phyloP scores from a whole-genome alignment of 2,888 invertebrate genomes.

The Aporophyla lueneburgensis region DNA sequence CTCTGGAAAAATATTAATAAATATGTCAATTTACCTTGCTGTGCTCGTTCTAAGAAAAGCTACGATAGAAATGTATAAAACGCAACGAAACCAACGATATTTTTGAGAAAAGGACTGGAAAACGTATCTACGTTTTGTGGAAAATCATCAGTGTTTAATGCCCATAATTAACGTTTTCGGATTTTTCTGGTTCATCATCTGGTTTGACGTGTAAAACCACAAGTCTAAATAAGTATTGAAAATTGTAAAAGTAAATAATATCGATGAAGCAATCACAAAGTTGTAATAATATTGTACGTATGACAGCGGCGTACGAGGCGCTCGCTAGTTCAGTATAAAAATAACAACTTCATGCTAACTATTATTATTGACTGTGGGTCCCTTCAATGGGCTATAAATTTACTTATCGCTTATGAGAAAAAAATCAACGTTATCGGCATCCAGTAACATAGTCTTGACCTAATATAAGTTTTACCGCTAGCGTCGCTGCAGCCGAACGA shows the following conservation, averaged over 20 bases:
- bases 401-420: slow-evolving; percentile 77
- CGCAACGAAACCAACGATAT: neutral
- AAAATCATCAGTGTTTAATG: neutral
- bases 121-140: neutral
- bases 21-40: neutral
- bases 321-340: slow-evolving; percentile 56
- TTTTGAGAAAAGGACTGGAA: neutral
- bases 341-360: slow-evolving; percentile 60
- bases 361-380: slow-evolving; percentile 70
- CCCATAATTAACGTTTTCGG: neutral
- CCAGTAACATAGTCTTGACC: slow-evolving; percentile 85
- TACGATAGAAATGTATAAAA: neutral
- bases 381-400: slow-evolving; percentile 71
- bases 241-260: slow-evolving; percentile 32
- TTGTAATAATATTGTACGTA: slow-evolving; percentile 43
- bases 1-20: slow-evolving; percentile 91
- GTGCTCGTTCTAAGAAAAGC: neutral
- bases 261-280: slow-evolving; percentile 36
- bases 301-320: slow-evolving; percentile 25
- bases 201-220: slow-evolving; percentile 9
- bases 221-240: slow-evolving; percentile 11
- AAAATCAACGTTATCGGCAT: slow-evolving; percentile 81
- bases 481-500: slow-evolving; percentile 83
- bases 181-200: neutral
- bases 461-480: slow-evolving; percentile 86